Evolutionary conservation across 2,888 invertebrate species (phyloP).

Genomic region (Notodonta dromedarius): DNA sequence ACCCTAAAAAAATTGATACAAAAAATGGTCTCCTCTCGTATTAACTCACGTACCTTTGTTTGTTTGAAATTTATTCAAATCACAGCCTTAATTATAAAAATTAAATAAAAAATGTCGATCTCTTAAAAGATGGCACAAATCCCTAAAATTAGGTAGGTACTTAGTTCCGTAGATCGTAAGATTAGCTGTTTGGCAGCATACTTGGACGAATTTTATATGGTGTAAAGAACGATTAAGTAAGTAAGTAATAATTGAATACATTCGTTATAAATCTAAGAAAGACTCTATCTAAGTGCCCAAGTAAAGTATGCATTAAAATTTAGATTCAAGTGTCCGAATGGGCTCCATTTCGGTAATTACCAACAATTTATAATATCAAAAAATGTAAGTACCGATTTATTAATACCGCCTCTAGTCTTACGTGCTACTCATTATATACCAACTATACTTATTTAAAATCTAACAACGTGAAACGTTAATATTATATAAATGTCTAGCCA

Average conservation of each 20-base stretch:
- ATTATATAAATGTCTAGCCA: too few relatives aligned
- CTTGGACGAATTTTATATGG: constrained; percentile 40
- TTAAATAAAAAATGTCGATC: background rate
- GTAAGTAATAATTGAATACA: background rate
- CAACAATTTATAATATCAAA: too few relatives aligned
- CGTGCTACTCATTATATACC: too few relatives aligned
- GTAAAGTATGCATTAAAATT: background rate
- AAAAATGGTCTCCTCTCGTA: background rate
- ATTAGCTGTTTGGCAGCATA: constrained; percentile 40
- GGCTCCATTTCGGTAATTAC: background rate
- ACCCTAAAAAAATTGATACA: background rate
- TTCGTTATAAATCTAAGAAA: too few relatives aligned
- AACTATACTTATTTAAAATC: too few relatives aligned
- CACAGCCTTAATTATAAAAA: constrained; percentile 10
- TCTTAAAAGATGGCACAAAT: background rate
- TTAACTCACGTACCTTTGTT: background rate
- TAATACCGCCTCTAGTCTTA: too few relatives aligned
- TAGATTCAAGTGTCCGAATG: background rate
- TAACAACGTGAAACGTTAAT: too few relatives aligned
- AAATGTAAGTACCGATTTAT: too few relatives aligned
- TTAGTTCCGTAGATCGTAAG: constrained; percentile 1
- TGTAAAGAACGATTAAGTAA: background rate
- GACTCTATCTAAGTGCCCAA: background rate
- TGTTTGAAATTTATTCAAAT: constrained; percentile 11
- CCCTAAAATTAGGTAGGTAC: constrained; percentile 5